phyloP scores from a whole-genome alignment of 2,113 vertebrate species.

The Ictalurus punctatus region DNA sequence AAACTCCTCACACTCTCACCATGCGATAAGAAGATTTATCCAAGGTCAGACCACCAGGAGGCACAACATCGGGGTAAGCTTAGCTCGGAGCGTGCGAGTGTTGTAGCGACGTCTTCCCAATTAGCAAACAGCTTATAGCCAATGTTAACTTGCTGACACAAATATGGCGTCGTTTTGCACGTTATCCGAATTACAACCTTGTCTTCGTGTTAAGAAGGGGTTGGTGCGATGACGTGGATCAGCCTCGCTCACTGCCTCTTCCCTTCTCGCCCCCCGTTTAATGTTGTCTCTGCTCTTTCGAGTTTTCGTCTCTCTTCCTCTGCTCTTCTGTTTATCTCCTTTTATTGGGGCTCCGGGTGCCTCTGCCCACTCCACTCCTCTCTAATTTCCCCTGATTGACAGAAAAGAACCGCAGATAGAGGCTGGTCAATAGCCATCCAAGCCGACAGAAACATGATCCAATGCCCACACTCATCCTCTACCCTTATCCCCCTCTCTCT shows the following conservation, averaged over 20 bases:
- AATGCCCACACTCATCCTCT: conserved; percentile 40
- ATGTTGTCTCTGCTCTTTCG: conserved; percentile 14
- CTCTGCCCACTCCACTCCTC: conserved; percentile 60
- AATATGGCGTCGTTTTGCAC: neutral
- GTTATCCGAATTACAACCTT: conserved; percentile 31
- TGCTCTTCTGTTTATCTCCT: neutral
- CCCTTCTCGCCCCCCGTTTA: neutral
- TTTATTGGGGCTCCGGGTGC: conserved; percentile 36
- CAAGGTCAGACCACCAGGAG: conserved; percentile 3
- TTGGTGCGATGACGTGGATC: conserved; percentile 61
- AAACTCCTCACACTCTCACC: neutral
- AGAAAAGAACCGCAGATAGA: conserved; percentile 67
- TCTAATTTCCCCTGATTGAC: conserved; percentile 73
- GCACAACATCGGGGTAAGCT: neutral
- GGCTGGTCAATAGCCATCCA: conserved; percentile 68
- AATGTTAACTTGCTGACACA: neutral
- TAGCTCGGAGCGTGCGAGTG: conserved; percentile 11
- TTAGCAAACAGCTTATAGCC: neutral
- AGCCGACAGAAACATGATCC: conserved; percentile 68
- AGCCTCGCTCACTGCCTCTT: neutral
- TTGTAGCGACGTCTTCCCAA: neutral
- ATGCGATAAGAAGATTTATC: conserved; percentile 14
- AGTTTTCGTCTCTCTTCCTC: conserved; percentile 21
- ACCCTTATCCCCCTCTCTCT: neutral
- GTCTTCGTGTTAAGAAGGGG: conserved; percentile 57